Base-by-base conservation (phyloP, 1,140 invertebrate genomes). In the Bombus superbus region DNA sequence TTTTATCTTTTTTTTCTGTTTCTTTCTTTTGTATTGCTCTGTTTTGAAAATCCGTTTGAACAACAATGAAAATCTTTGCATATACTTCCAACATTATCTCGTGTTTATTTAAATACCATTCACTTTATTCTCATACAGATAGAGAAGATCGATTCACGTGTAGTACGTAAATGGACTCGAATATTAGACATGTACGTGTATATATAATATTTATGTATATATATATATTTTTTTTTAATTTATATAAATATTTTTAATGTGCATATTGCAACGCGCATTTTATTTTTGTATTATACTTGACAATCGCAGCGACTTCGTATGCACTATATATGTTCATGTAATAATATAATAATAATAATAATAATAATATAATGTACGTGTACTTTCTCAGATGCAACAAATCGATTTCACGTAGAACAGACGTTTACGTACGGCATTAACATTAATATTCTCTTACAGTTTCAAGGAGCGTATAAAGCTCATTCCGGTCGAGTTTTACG, bases 381-480 rank as follows among this genome's bases (percentile, higher is more conserved):
- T 89, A 91, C 88, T 91, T 91, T 89, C 90, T 91, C 86, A 89
- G 88, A 91, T 91, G 90, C 85, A 91, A 91, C 85, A 89, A 91
- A 88, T 88, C 86, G 88, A 88, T 91, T 90, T 91, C 86, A 89
- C 90, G 84, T 91, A 86, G 78, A 90, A 82, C 85, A 91, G 90
- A 91, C 82, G 83, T 91, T 91, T 91, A 88, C 72, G 86, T 88
- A 90, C 84, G 88, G 86, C 82, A 81, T 88, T 91, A 91, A 91
- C 90, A 88, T 88, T 88, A 90, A 91, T 86, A 86, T 79, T 88
- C 89, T 86, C 83, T 88, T 83, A 80, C 74, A 86, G 78, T 90
- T 84, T 78, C 74, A 78, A 85, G 84, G 75, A 81, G 90, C 84
- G 89, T 82, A 82, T 88, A 88, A 91, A 86, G 89, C 78, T 83